Evolutionary conservation across 2,113 vertebrate genomes (phyloP).

Genomic region (Echinops telfairi): DNA sequence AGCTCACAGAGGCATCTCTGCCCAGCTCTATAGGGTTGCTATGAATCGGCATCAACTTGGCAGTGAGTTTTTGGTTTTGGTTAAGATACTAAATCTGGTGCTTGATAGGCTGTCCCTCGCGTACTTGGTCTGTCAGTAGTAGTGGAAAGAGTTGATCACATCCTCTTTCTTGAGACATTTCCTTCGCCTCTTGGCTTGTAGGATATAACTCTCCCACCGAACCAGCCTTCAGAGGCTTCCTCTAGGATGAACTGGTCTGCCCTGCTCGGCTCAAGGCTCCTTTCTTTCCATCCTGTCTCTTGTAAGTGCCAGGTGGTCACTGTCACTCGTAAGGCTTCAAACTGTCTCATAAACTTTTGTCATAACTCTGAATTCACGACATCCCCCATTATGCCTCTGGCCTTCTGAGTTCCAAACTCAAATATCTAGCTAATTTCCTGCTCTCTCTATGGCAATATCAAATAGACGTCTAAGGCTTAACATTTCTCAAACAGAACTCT

Average conservation of each 20-base stretch:
- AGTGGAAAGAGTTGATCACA: background rate
- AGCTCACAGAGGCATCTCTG: too few relatives aligned
- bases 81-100: background rate
- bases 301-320: too few relatives aligned
- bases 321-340: background rate
- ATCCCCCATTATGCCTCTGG: background rate
- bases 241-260: background rate
- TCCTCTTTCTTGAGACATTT: background rate
- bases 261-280: background rate
- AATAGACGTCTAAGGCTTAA: background rate
- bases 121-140: background rate
- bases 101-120: background rate
- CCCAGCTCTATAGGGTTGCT: too few relatives aligned
- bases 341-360: background rate
- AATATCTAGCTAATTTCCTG: background rate
- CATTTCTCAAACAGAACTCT: constrained; percentile 4
- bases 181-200: background rate
- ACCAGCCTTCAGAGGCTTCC: background rate
- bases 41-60: too few relatives aligned
- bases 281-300: background rate
- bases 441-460: background rate
- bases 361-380: background rate
- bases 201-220: background rate
- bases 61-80: too few relatives aligned
- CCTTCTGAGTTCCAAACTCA: background rate